Evolutionary conservation across 2,113 vertebrate genomes (phyloP), one percentile per base, ranked within the genome.

Genomic region (Gnathonemus echidnorhynchus): DNA sequence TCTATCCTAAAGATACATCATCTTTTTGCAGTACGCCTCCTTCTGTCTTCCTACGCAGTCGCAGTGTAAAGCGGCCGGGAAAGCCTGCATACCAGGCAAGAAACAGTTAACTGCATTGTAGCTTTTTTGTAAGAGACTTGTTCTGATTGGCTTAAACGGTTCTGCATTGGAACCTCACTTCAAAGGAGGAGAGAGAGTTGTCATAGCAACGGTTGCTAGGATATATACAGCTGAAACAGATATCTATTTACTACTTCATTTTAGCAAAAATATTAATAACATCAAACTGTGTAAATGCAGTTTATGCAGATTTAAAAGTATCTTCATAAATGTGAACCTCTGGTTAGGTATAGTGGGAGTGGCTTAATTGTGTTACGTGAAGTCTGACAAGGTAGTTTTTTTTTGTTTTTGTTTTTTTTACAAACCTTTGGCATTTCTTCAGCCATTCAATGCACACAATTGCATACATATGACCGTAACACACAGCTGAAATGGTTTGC

Each of bases 201-300:
- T 93, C 94, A 94, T 94, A 94, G 93, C 94, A 95, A 95, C 94
- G 90, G 94, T 95, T 93, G 93, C 95, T 93, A 93, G 66, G 94
- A 92, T 92, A 92, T 94, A 94, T 90, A 88, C 90, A 91, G 92
- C 94, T 95, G 91, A 95, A 95, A 95, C 94, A 95, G 95, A 95
- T 89, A 92, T 88, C 90, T 89, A 90, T 91, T 87, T 91, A 89
- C 90, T 42, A 90, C 66, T 91, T 90, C 93, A 92, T 94, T 92
- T 88, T 77, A 50, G 17, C 50, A 87, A 52, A 52, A 39, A 53
- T 58, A 53, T 53, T n/a, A n/a, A 11, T n/a, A 49, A 13, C 42
- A 86, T 49, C 24, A 49, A 49, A 86, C 42, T 11, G 19, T 24
- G 46, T 10, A 48, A 24, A 4, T 85, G 35, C 70, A 31, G 62